Evolutionary conservation across 2,113 vertebrate genomes (phyloP).

Genomic region (Phaethon lepturus): DNA sequence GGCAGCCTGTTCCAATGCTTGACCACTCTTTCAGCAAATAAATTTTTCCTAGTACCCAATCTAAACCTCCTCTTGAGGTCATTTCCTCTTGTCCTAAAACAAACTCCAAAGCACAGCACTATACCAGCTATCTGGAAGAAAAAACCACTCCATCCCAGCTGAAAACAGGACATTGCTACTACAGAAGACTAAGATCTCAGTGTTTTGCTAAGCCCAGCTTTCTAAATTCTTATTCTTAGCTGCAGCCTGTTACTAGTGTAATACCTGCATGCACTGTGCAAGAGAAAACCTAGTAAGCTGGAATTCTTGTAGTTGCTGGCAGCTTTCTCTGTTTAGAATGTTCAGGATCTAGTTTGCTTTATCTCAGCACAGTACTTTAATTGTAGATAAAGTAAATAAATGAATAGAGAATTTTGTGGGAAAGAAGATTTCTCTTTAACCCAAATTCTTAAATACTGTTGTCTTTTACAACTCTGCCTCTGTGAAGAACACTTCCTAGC

Average conservation of each 20-base stretch:
- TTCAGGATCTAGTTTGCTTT: not conserved
- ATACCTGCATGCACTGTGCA: not conserved
- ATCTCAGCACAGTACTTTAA: not conserved
- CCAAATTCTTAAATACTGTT: not conserved
- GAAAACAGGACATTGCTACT: too few species aligned
- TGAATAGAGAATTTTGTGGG: not conserved
- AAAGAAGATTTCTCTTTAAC: not conserved
- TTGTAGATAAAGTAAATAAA: not conserved
- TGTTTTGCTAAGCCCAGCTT: not conserved
- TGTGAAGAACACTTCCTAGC: not conserved
- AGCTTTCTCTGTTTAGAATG: not conserved
- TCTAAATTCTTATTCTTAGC: not conserved
- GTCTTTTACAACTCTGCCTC: not conserved
- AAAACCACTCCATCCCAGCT: too few species aligned
- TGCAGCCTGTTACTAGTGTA: not conserved
- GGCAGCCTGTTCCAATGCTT: too few species aligned
- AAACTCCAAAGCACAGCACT: too few species aligned
- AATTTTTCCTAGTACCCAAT: too few species aligned
- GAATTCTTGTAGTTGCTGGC: not conserved
- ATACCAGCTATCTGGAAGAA: too few species aligned
- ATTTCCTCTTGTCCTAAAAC: too few species aligned
- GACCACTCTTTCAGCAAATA: too few species aligned
- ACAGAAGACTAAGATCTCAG: not conserved
- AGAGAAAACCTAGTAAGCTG: not conserved
- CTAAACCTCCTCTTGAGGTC: too few species aligned